These are phyloP conservation scores for Uloborus diversus DNA, from an alignment of 1,140 invertebrate species.

Conservation along the genomic window DNA sequence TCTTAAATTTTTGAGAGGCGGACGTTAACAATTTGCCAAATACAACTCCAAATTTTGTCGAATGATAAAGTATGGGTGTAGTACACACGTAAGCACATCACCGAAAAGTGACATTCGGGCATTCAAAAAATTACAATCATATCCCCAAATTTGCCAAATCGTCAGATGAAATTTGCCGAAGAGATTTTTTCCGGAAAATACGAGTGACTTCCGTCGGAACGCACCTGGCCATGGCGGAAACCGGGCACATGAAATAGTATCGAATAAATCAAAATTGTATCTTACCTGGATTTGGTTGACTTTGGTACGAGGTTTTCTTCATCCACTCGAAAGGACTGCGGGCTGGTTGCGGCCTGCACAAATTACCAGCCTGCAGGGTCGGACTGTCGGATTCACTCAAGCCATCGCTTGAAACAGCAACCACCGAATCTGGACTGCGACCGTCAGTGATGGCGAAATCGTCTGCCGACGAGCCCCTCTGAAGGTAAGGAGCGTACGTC, in stretches of 20 bases:
- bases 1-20: too few species aligned
- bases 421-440: slow-evolving; percentile 59
- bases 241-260: not conserved
- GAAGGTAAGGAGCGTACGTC: not conserved
- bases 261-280: not conserved
- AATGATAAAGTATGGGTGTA: too few species aligned
- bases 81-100: too few species aligned
- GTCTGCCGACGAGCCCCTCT: not conserved
- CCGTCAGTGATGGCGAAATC: not conserved
- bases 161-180: too few species aligned
- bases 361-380: not conserved
- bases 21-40: too few species aligned
- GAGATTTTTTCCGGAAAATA: too few species aligned
- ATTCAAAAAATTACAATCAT: too few species aligned
- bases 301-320: slow-evolving; percentile 82
- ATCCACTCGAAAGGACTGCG: slow-evolving; percentile 88
- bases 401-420: slow-evolving; percentile 61
- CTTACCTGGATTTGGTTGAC: slow-evolving; percentile 80
- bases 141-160: too few species aligned
- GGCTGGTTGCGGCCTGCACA: slow-evolving; percentile 71
- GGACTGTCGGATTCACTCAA: slow-evolving; percentile 59
- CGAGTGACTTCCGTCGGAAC: too few species aligned
- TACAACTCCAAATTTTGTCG: too few species aligned
- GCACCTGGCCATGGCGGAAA: too few species aligned
- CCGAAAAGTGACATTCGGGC: too few species aligned